Base-by-base conservation (phyloP, 2,888 invertebrate species). In the Nebria salina region DNA sequence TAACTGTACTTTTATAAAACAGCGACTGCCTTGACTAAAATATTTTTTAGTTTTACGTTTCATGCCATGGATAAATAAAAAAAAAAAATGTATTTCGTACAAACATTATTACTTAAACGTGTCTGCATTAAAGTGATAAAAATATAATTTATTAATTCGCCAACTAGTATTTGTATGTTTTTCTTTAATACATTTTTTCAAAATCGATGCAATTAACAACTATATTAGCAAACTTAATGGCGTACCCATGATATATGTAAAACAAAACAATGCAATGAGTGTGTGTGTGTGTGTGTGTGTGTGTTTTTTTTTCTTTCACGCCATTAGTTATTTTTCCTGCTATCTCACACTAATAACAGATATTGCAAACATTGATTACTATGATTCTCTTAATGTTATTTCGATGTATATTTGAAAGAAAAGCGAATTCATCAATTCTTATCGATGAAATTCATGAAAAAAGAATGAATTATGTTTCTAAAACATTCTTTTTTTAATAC, bases 301-400 rank as follows among this genome's bases (percentile, higher is more conserved):
- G 1, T 5, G 2, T 54, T 11, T 54, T 54, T 54, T 54, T 54
- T 54, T 7, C 8, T 13, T 75, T 77, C 13, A 72, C 26, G 70
- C 70, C 70, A 54, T 76, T 76, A 76, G 76, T 76, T 20, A 65
- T 65, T 70, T 77, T 77, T 77, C 70, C 72, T 68, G 77, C 77
- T 43, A 54, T 54, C 20, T 77, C 70, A 77, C 26, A 70, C 70
- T 77, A 77, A 77, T 77, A 70, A 70, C 68, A 77, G 77, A 77
- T 77, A 77, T 77, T 70, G 77, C 77, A 15, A 64, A 54, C 70
- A 77, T 9, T 77, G 77, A 77, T 77, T 77, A 77, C 77, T 68
- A 77, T 77, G 34, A 42, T 77, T 54, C 54, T 34, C 43, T 77
- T 77, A 77, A 77, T 77, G 77, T 77, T 54, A 43, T 77, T 77